Base-by-base conservation (phyloP, 2,797 vertebrate genomes). In the Cygnus olor region DNA sequence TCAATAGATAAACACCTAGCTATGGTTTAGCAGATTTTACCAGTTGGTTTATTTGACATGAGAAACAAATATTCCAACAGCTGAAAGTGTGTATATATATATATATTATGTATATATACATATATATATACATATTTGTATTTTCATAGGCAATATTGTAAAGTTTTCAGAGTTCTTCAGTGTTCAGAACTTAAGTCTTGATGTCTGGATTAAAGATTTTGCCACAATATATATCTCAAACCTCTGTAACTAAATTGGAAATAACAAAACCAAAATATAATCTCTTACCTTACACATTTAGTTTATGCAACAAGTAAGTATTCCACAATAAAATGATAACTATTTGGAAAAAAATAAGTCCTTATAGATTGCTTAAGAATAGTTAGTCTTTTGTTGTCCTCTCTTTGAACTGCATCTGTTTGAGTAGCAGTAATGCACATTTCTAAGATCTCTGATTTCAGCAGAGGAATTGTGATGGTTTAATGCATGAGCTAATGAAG, bases 1-100 rank as follows among this genome's bases (percentile, higher is more conserved):
- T 85, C 36, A 18, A 12, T 17, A 87, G 93, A 85, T 94, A 93
- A 96, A 94, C 53, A 90, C 63, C 70, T 84, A 72, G 45, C 36
- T 32, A 51, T 51, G 57, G 60, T 71, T 84, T 61, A 72, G 77
- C 56, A 88, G 89, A 36, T 77, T 88, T 93, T 94, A 70, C 73
- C 73, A 61, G 60, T 34, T 80, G 42, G 14, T 68, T 95, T 94
- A 82, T 91, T 80, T 88, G 65, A 58, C 53, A 18, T 16, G 49
- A 68, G 72, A 70, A 87, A 58, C 14, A 91, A 92, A 69, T 45
- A 80, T 18, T 18, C 11, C 28, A 73, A 42, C 49, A 74, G 74
- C 86, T 70, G 2, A 88, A 84, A 5, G 13, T 51, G 49, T 51
- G 49, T 51, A 13, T 51, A 8, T 51, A 24, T 49, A 25, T 49